phyloP scores from a whole-genome alignment of 2,888 invertebrate genomes.

The Cataglyphis rosenhaueri region DNA sequence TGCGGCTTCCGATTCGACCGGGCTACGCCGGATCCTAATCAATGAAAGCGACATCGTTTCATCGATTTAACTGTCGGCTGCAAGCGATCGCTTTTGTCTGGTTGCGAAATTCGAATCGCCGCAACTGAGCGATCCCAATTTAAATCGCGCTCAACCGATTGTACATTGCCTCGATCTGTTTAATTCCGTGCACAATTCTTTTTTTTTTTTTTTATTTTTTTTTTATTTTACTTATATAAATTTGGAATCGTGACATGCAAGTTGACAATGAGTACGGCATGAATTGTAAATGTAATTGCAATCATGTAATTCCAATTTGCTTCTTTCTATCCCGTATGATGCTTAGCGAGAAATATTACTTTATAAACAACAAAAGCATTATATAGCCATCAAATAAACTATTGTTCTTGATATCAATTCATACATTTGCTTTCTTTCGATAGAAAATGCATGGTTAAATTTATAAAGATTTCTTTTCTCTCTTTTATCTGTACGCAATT shows the following conservation, averaged over 20 bases:
- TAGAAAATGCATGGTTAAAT: background rate
- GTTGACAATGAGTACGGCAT: background rate
- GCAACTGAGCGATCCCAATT: constrained; percentile 31
- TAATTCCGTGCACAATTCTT: constrained; percentile 26
- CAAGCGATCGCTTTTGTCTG: constrained; percentile 44
- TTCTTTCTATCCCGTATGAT: background rate
- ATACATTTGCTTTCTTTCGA: background rate
- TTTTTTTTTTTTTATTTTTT: background rate
- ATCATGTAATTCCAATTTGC: constrained; percentile 28
- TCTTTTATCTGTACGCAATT: background rate
- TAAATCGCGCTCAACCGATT: constrained; percentile 29
- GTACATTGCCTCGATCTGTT: constrained; percentile 21
- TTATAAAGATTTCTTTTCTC: background rate
- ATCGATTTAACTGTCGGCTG: constrained; percentile 58
- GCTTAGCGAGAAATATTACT: background rate
- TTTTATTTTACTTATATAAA: background rate
- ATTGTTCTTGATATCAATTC: constrained; percentile 1
- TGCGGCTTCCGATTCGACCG: constrained; percentile 56
- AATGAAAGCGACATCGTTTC: constrained; percentile 59
- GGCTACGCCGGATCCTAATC: constrained; percentile 52
- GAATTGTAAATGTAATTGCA: background rate
- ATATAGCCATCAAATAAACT: background rate
- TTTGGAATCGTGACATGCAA: background rate
- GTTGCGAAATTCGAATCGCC: constrained; percentile 7
- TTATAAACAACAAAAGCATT: background rate